These are phyloP conservation scores for Mycetomoellerius zeteki DNA, from an alignment of 1,140 invertebrate species.

Conservation along the genomic window DNA sequence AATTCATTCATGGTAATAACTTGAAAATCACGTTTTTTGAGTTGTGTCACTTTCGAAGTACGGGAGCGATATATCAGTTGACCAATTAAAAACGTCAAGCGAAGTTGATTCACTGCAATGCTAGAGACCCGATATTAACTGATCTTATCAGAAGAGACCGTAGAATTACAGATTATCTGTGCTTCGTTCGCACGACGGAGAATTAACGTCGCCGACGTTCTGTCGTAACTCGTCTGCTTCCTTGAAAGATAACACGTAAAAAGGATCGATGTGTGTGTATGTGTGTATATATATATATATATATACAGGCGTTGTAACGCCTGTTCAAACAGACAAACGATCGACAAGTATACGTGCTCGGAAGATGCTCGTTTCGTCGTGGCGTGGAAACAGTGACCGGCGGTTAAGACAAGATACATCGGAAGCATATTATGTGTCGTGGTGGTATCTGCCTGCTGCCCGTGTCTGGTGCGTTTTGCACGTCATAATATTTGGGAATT, in stretches of 20 bases:
- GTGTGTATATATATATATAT: background rate
- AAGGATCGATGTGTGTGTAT: constrained; percentile 12
- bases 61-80: too few relatives aligned
- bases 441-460: constrained; percentile 3
- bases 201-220: constrained; percentile 54
- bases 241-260: constrained; percentile 61
- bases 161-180: constrained; percentile 26
- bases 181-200: constrained; percentile 1
- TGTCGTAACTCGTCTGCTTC: constrained; percentile 48
- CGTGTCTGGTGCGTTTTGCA: constrained; percentile 64
- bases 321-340: constrained; percentile 73
- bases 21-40: too few relatives aligned
- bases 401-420: constrained; percentile 42
- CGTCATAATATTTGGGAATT: constrained; percentile 80
- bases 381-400: constrained; percentile 53
- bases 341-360: constrained; percentile 53
- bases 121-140: background rate
- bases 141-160: constrained; percentile 18
- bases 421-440: constrained; percentile 39
- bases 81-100: background rate
- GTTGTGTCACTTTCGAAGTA: too few relatives aligned
- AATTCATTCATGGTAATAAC: too few relatives aligned
- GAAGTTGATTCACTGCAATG: background rate
- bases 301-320: constrained; percentile 34
- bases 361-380: constrained; percentile 66